These are phyloP conservation scores for Mormyrus hasselquistii DNA, from an alignment of 2,797 vertebrate genomes.

Conservation along the genomic window DNA sequence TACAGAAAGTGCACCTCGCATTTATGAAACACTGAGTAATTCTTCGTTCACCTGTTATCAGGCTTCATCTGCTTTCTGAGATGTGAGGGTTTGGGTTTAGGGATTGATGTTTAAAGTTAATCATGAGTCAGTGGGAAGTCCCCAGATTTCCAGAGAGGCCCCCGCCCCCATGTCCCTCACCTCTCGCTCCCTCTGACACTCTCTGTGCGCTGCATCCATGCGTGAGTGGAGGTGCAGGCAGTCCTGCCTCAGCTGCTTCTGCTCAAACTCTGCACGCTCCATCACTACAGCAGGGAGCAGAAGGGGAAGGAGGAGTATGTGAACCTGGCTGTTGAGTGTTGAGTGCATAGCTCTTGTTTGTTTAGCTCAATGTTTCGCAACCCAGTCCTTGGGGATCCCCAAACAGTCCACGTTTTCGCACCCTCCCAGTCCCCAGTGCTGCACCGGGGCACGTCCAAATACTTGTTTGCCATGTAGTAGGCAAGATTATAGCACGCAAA, in stretches of 20 bases:
- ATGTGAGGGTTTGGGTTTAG: neutral
- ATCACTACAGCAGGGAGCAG: conserved; percentile 46
- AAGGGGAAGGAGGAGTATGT: neutral
- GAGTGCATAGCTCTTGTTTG: neutral
- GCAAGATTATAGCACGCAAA: neutral
- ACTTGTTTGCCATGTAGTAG: neutral
- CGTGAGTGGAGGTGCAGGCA: conserved; percentile 74
- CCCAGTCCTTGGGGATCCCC: neutral
- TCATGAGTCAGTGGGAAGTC: neutral
- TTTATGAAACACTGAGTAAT: neutral
- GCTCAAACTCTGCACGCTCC: conserved; percentile 64
- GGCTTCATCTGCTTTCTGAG: neutral
- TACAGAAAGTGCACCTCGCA: neutral
- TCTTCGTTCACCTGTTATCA: neutral
- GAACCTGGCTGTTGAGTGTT: neutral
- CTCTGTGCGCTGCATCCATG: conserved; percentile 65
- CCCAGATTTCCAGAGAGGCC: neutral
- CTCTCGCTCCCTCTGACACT: conserved; percentile 78
- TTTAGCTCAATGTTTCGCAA: neutral
- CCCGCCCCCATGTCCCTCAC: conserved; percentile 44
- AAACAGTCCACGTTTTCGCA: neutral
- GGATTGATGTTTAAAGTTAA: neutral
- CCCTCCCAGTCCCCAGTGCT: neutral
- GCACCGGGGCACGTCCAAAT: neutral
- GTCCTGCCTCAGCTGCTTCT: conserved; percentile 69